These are phyloP conservation scores for Ephydatia muelleri DNA, from an alignment of 37 sponge, comb jelly and placozoan genomes.

Conservation along the genomic window DNA sequence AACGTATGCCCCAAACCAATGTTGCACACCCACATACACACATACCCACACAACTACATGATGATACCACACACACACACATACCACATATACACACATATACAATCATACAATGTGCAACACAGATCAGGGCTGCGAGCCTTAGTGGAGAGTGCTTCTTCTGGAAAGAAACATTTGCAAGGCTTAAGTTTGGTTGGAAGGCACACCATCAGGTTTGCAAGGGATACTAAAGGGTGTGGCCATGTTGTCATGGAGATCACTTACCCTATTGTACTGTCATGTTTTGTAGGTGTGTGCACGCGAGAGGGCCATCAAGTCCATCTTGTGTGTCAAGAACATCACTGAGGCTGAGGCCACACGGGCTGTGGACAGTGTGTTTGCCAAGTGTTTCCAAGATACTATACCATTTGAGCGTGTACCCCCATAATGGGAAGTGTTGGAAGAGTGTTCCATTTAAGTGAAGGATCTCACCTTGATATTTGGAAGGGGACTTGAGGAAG, in stretches of 20 bases:
- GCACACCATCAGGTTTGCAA: conserved; percentile 82
- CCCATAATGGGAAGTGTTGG: conserved; percentile 32
- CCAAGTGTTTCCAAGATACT: conserved; percentile 81
- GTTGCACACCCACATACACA: not conserved
- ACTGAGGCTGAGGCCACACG: conserved; percentile 63
- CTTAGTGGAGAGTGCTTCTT: conserved; percentile 96
- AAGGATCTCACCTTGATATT: no score
- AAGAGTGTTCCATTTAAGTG: no score
- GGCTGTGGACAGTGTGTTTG: conserved; percentile 84
- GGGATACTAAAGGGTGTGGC: not conserved
- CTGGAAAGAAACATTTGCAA: conserved; percentile 86
- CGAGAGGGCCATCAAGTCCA: conserved; percentile 76
- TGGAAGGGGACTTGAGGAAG: not conserved
- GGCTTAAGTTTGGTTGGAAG: conserved; percentile 90
- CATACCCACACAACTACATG: not conserved
- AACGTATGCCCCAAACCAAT: not conserved
- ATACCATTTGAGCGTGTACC: conserved; percentile 90
- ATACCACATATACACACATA: not conserved
- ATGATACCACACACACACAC: not conserved
- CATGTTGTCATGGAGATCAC: not conserved
- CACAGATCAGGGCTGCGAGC: conserved; percentile 85
- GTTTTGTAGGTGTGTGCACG: conserved; percentile 73
- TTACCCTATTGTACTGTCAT: not conserved
- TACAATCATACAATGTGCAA: not conserved
- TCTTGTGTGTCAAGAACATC: conserved; percentile 73